phyloP scores from a whole-genome alignment of 53 echinoderm and acorn worm species.

The Temnopleurus reevesii region DNA sequence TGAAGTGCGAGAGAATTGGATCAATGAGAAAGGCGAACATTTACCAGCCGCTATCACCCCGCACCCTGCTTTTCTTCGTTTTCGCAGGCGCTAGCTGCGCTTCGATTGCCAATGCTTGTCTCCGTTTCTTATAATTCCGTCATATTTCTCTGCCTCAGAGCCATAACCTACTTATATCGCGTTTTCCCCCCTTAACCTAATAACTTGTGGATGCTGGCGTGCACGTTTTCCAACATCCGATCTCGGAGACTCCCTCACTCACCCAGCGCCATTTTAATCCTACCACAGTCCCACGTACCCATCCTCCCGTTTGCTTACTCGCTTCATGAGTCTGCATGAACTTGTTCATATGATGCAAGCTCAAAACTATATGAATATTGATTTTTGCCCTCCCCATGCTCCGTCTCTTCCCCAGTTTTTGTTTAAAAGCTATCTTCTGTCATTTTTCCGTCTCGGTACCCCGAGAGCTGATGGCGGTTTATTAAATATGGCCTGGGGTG shows the following conservation, averaged over 20 bases:
- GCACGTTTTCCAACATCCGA: slow-evolving; percentile 49
- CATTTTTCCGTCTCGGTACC: slow-evolving; percentile 41
- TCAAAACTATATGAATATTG: slow-evolving; percentile 57
- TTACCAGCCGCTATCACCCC: background rate
- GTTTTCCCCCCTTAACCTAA: slow-evolving; percentile 59
- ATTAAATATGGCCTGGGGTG: slow-evolving; percentile 45
- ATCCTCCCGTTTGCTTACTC: slow-evolving; percentile 24
- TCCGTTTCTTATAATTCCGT: slow-evolving; percentile 22
- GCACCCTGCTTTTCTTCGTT: background rate
- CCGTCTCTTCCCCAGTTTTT: slow-evolving; percentile 25
- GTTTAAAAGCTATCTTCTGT: background rate
- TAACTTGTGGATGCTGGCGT: slow-evolving; percentile 52
- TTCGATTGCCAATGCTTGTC: slow-evolving; percentile 8
- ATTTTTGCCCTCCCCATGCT: slow-evolving; percentile 36
- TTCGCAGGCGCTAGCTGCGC: slow-evolving; percentile 25
- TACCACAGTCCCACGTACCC: background rate
- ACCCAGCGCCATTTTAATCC: background rate
- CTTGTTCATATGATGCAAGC: slow-evolving; percentile 26
- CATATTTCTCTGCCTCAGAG: slow-evolving; percentile 51
- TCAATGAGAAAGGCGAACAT: slow-evolving; percentile 56
- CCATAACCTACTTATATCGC: slow-evolving; percentile 55
- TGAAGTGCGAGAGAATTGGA: slow-evolving; percentile 44
- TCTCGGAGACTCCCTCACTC: background rate
- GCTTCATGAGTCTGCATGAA: slow-evolving; percentile 32
- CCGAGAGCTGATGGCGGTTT: slow-evolving; percentile 14